Evolutionary conservation across 2,113 vertebrate genomes (phyloP).

Genomic region (Carettochelys insculpta): DNA sequence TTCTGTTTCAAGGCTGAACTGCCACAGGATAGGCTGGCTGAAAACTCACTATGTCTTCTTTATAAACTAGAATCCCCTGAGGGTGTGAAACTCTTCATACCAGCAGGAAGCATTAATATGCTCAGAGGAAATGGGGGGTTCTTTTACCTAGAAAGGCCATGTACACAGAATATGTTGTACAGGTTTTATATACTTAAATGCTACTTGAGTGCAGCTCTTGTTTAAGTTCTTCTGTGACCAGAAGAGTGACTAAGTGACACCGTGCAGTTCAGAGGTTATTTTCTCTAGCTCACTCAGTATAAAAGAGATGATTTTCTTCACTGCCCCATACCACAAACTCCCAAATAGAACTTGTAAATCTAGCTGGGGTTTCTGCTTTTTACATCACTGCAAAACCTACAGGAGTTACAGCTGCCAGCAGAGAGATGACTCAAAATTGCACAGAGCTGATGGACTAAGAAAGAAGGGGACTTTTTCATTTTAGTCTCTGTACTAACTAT

Average conservation of each 20-base stretch:
- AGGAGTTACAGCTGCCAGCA: slow-evolving; percentile 22
- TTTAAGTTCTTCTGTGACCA: neutral
- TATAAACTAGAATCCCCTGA: neutral
- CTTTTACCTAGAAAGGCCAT: neutral
- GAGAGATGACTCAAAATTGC: slow-evolving; percentile 1
- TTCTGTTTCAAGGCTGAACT: neutral
- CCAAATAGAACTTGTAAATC: neutral
- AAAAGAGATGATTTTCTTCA: neutral
- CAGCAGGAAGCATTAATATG: neutral
- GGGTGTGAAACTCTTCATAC: neutral
- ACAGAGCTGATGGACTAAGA: neutral
- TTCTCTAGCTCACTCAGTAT: neutral
- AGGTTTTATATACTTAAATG: neutral
- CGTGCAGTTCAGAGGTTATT: neutral
- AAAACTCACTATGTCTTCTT: neutral
- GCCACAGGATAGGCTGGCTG: neutral
- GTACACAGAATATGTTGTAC: neutral
- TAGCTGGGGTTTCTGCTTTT: neutral
- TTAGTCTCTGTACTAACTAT: slow-evolving; percentile 50
- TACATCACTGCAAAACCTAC: neutral
- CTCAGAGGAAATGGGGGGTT: neutral
- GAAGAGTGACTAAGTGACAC: neutral
- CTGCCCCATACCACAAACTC: neutral
- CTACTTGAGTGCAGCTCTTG: neutral
- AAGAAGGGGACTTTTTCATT: slow-evolving; percentile 8